Percentiles rank a stretch among this genome's conserved stretches.
Conservation (phyloP, 2,888 invertebrate genomes). For the Hydrotaea diabolus region DNA sequence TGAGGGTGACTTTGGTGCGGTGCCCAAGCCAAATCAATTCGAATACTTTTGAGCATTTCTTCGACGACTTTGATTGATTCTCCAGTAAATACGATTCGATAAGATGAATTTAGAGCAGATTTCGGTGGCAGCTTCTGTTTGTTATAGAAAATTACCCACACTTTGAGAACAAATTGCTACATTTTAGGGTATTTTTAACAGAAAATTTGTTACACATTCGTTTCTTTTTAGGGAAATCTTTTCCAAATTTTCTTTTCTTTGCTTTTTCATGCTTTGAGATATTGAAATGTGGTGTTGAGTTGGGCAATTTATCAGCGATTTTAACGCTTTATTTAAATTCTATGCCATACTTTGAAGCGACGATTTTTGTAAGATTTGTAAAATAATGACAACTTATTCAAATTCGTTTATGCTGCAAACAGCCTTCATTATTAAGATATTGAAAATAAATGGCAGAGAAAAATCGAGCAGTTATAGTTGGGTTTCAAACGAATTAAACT, state of each 20-base stretch:
- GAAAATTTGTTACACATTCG: conserved; percentile 9
- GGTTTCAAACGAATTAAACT: too few species aligned
- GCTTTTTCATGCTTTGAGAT: background rate
- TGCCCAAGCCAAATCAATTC: background rate
- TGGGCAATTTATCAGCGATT: conserved; percentile 5
- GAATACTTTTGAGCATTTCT: background rate
- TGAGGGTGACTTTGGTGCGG: conserved; percentile 17
- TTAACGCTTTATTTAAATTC: conserved; percentile 25
- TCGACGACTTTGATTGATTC: conserved; percentile 48
- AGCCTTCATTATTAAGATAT: background rate
- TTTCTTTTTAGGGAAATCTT: conserved; percentile 14
- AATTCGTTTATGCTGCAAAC: background rate
- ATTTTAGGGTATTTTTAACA: background rate
- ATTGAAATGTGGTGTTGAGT: background rate
- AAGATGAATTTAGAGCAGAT: conserved; percentile 4
- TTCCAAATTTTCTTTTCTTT: too few species aligned
- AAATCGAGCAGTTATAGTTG: too few species aligned
- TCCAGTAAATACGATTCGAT: conserved; percentile 5
- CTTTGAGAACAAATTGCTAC: background rate
- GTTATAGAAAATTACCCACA: background rate
- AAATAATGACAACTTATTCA: background rate
- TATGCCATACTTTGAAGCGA: background rate
- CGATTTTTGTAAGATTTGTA: background rate
- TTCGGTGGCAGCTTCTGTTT: background rate
- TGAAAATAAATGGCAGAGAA: too few species aligned